Evolutionary conservation across 92 coral and sea anemone genomes (phyloP).

Genomic region (Siderastrea siderea): DNA sequence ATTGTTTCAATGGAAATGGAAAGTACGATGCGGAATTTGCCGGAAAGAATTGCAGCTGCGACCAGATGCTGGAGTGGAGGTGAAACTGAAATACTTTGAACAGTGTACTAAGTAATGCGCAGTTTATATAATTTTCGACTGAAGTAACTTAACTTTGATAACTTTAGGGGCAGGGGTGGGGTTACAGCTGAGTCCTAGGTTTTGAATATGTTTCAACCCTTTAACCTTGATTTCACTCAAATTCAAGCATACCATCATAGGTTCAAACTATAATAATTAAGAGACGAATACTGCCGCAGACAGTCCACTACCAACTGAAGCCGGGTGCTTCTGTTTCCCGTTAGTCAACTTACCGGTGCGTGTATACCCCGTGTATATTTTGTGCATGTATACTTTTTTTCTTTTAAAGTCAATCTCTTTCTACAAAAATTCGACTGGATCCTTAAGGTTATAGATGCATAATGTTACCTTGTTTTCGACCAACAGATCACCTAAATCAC

Average conservation of each 20-base stretch:
- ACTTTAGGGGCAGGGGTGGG: not conserved
- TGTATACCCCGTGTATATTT: no score
- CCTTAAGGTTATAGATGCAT: not conserved
- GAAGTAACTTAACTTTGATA: not conserved
- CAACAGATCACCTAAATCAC: slow-evolving; percentile 21
- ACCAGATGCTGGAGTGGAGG: slow-evolving; percentile 37
- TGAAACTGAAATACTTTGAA: slow-evolving; percentile 20
- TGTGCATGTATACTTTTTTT: no score
- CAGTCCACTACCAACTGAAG: not conserved
- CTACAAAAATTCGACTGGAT: not conserved
- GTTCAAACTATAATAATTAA: not conserved
- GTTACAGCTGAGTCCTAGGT: not conserved
- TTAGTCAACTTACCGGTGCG: no score
- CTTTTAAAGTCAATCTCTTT: not conserved
- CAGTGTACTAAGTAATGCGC: not conserved
- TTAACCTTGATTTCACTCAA: not conserved
- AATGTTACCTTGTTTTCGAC: slow-evolving; percentile 1
- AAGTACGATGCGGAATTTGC: slow-evolving; percentile 40
- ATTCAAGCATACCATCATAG: not conserved
- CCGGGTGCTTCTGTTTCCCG: not conserved
- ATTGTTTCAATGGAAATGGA: slow-evolving; percentile 46
- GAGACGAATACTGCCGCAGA: not conserved
- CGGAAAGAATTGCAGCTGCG: slow-evolving; percentile 22
- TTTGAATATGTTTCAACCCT: no score
- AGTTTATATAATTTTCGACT: no score